phyloP scores from a whole-genome alignment of 1,140 invertebrate genomes.

The Ectropis grisescens region DNA sequence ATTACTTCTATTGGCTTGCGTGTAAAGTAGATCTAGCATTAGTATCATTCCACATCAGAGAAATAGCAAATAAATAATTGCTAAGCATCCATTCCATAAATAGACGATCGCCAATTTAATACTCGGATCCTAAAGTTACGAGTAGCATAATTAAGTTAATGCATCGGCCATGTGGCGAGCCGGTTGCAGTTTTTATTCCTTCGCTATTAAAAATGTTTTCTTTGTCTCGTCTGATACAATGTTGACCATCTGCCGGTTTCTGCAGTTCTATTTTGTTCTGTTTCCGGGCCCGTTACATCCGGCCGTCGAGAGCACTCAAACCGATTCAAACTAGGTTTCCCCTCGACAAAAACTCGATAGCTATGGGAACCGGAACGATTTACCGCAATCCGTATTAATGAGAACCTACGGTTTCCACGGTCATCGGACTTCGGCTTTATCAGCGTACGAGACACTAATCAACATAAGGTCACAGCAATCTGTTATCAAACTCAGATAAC shows the following conservation, averaged over 20 bases:
- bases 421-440: slow-evolving; percentile 55
- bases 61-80: too few relatives aligned
- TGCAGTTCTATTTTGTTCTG: slow-evolving; percentile 29
- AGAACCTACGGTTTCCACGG: slow-evolving; percentile 36
- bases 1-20: too few relatives aligned
- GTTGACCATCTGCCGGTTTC: slow-evolving; percentile 33
- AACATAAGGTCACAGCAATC: slow-evolving; percentile 56
- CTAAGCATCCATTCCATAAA: too few relatives aligned
- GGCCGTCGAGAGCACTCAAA: slow-evolving; percentile 37
- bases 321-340: slow-evolving; percentile 16
- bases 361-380: slow-evolving; percentile 17
- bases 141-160: too few relatives aligned
- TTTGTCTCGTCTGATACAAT: too few relatives aligned
- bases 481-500: slow-evolving; percentile 51
- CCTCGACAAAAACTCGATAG: slow-evolving; percentile 21
- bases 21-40: too few relatives aligned
- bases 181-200: too few relatives aligned
- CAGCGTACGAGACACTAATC: slow-evolving; percentile 44
- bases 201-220: too few relatives aligned
- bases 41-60: too few relatives aligned
- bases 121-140: too few relatives aligned
- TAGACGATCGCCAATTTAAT: too few relatives aligned
- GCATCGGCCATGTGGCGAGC: too few relatives aligned
- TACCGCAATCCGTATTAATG: background rate
- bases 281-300: slow-evolving; percentile 52